Evolutionary conservation across 2,113 vertebrate genomes (phyloP).

Genomic region (Syngnathus typhle): DNA sequence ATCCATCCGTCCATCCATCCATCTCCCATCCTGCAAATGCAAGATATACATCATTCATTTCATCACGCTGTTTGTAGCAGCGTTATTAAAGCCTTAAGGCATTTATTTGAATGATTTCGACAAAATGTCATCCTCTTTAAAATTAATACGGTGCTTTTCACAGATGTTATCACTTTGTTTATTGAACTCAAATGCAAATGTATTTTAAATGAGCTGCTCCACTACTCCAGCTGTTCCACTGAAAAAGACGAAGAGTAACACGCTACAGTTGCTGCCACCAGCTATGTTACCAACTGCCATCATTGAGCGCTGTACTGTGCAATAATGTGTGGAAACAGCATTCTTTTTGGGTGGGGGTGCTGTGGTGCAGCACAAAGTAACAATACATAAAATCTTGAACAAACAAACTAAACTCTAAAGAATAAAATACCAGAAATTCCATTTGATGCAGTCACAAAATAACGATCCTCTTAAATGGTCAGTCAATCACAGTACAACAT

Average conservation of each 20-base stretch:
- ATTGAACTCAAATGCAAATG: neutral
- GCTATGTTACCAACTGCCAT: neutral
- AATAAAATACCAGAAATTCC: no score
- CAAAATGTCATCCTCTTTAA: neutral
- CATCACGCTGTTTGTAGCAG: neutral
- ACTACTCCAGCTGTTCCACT: conserved; percentile 1
- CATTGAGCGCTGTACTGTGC: neutral
- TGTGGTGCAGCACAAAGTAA: no score
- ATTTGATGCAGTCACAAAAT: no score
- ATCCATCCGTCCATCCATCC: no score
- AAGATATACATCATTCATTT: no score
- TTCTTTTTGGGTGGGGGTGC: neutral
- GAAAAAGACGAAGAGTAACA: neutral
- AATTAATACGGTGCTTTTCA: neutral
- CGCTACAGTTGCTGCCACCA: neutral
- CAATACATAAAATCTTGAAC: no score
- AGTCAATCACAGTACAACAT: no score
- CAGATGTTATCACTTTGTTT: neutral
- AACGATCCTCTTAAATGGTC: no score
- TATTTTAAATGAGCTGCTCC: conserved; percentile 2
- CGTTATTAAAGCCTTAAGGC: neutral
- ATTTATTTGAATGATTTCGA: neutral
- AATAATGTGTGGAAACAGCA: neutral
- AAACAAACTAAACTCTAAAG: no score
- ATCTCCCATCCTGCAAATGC: no score